phyloP scores from a whole-genome alignment of 35 echinoderm and acorn worm genomes.

The Chiridota heheva region DNA sequence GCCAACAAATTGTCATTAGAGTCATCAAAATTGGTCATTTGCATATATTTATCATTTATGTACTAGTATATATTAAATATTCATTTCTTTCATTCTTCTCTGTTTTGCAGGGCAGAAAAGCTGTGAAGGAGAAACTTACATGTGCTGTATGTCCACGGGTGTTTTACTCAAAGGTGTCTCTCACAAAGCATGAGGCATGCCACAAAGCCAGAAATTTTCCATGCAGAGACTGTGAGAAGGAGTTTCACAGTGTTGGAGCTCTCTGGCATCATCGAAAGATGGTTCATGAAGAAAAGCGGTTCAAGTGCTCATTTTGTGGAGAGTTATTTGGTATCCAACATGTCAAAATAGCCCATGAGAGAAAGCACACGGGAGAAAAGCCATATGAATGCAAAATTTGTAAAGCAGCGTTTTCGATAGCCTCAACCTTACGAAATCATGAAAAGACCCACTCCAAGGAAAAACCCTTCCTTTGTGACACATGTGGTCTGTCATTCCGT shows the following conservation, averaged over 20 bases:
- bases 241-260: conserved; percentile 29
- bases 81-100: too few species aligned
- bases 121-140: too few species aligned
- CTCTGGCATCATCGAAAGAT: conserved; percentile 65
- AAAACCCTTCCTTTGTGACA: conserved; percentile 66
- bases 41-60: too few species aligned
- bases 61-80: too few species aligned
- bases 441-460: conserved; percentile 41
- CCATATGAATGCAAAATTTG: conserved; percentile 67
- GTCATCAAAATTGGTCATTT: too few species aligned
- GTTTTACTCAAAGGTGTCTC: conserved; percentile 22
- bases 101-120: too few species aligned
- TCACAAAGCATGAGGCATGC: conserved; percentile 6
- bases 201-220: neutral
- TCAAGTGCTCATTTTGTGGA: conserved; percentile 61
- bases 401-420: conserved; percentile 51
- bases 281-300: conserved; percentile 51
- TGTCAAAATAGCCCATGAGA: conserved; percentile 52
- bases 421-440: conserved; percentile 63
- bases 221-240: conserved; percentile 51
- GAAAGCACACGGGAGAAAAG: conserved; percentile 68
- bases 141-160: conserved; percentile 27
- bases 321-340: conserved; percentile 51
- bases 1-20: too few species aligned
- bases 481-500: conserved; percentile 74